These are phyloP conservation scores for Cettia cetti DNA, from an alignment of 2,113 vertebrate species.

Conservation along the genomic window DNA sequence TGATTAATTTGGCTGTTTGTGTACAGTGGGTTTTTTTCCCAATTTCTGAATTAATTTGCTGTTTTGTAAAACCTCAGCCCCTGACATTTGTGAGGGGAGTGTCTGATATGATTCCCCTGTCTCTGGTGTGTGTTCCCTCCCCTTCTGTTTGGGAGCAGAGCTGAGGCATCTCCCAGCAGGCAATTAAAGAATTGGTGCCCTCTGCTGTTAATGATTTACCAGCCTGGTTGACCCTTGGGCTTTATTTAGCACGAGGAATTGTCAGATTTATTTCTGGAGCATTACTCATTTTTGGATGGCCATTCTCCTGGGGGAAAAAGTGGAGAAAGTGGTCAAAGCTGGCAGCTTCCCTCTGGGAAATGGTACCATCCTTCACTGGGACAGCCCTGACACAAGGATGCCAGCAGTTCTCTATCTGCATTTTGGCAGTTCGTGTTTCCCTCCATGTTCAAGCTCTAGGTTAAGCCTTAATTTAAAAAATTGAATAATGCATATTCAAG, in stretches of 20 bases:
- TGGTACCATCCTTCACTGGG: background rate
- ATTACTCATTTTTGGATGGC: background rate
- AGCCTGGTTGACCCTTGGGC: background rate
- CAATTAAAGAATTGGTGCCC: background rate
- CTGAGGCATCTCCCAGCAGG: background rate
- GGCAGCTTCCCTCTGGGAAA: background rate
- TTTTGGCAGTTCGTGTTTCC: background rate
- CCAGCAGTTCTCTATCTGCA: background rate
- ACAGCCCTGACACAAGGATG: background rate
- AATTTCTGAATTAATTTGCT: background rate
- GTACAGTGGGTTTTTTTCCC: background rate
- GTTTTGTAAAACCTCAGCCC: background rate
- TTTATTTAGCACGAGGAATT: background rate
- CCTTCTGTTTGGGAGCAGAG: background rate
- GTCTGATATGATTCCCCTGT: rapidly evolving
- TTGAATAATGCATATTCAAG: background rate
- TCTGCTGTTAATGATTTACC: background rate
- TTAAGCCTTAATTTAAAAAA: background rate
- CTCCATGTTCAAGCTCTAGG: background rate
- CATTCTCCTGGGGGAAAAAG: background rate
- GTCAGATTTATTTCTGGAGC: background rate
- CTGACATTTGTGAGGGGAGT: rapidly evolving
- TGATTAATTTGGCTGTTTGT: background rate
- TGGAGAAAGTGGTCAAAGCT: background rate
- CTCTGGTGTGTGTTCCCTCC: no score